Percentiles rank a stretch among this genome's conserved stretches.
These are phyloP conservation scores for Numenius arquata DNA, from an alignment of 2,113 vertebrate species.

Conservation along the genomic window DNA sequence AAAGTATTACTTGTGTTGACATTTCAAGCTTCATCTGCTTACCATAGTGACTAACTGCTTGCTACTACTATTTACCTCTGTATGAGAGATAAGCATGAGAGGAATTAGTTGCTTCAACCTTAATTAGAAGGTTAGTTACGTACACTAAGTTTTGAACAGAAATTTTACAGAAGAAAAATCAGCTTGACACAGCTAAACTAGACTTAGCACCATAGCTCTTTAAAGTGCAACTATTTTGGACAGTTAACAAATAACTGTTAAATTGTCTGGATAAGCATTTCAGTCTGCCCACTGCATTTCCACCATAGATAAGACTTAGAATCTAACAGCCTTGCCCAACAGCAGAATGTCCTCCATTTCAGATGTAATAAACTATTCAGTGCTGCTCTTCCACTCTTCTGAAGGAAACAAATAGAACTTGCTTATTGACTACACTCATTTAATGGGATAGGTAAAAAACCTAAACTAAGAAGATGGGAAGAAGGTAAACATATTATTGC, in stretches of 20 bases:
- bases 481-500: background rate
- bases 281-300: background rate
- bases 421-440: background rate
- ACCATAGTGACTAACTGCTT: background rate
- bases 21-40: background rate
- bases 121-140: background rate
- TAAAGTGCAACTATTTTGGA: background rate
- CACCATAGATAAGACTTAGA: background rate
- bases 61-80: background rate
- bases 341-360: background rate
- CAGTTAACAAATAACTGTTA: background rate
- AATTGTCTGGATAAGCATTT: background rate
- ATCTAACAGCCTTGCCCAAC: background rate
- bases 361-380: background rate
- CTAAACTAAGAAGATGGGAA: background rate
- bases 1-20: background rate
- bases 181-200: background rate
- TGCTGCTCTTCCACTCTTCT: background rate
- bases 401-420: background rate
- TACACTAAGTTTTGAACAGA: background rate
- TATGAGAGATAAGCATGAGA: background rate
- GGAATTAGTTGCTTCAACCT: background rate
- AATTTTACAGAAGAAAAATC: background rate
- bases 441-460: background rate
- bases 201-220: background rate